Percentiles rank a stretch among this genome's conserved stretches.
Evolutionary conservation across 2,113 vertebrate species (phyloP).

Genomic region (Ahaetulla prasina): DNA sequence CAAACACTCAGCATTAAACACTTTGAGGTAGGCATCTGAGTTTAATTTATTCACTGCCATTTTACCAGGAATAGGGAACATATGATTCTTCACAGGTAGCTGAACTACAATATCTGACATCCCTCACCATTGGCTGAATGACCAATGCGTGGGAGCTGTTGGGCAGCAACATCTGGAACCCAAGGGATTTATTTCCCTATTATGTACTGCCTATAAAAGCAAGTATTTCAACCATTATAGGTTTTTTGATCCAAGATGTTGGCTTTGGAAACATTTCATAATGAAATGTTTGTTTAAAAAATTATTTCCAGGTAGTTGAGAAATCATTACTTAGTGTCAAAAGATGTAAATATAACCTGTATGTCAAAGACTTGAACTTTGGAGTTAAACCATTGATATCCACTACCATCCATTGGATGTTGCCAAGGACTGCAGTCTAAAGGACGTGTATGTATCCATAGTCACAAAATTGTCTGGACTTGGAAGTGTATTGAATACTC

Average conservation of each 20-base stretch:
- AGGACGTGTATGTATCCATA: constrained; percentile 12
- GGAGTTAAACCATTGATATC: constrained; percentile 52
- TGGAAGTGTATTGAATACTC: background rate
- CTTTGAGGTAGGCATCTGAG: constrained; percentile 65
- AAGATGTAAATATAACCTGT: constrained; percentile 57
- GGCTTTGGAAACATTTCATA: constrained; percentile 52
- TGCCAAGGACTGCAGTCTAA: constrained; percentile 47
- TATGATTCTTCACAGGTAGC: background rate
- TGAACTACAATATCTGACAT: background rate
- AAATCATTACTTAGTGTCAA: constrained; percentile 61
- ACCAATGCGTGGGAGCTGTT: background rate
- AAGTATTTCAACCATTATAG: constrained; percentile 51
- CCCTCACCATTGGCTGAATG: background rate
- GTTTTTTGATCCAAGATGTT: constrained; percentile 45
- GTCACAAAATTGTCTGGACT: background rate
- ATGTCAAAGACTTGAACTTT: constrained; percentile 57
- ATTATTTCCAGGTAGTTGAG: constrained; percentile 49
- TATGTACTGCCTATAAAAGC: constrained; percentile 63
- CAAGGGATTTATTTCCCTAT: constrained; percentile 70
- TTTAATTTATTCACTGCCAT: constrained; percentile 62
- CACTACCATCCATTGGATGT: constrained; percentile 37
- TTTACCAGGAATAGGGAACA: background rate
- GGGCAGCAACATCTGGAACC: background rate
- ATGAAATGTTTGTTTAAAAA: constrained; percentile 57
- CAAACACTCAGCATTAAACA: constrained; percentile 47